phyloP scores from a whole-genome alignment of 2,888 invertebrate species.

The Halictus ligatus region DNA sequence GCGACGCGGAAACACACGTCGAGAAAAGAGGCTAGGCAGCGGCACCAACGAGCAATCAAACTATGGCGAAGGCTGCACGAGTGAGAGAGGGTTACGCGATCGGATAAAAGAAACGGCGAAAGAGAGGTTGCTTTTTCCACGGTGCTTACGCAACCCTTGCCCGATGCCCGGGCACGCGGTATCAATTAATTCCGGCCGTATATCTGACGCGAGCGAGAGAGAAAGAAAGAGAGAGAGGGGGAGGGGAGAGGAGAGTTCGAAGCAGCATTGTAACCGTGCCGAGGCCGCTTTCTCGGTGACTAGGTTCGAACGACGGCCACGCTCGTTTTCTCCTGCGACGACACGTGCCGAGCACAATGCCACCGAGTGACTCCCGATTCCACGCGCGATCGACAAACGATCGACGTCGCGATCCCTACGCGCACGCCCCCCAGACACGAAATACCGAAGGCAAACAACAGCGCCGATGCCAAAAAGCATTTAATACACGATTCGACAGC shows the following conservation, averaged over 20 bases:
- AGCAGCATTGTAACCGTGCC: slow-evolving; percentile 46
- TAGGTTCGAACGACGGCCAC: slow-evolving; percentile 60
- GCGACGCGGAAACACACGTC: slow-evolving; percentile 17
- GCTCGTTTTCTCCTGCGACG: slow-evolving; percentile 74
- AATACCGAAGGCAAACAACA: slow-evolving; percentile 83
- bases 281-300: slow-evolving; percentile 55
- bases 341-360: slow-evolving; percentile 83
- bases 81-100: neutral
- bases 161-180: slow-evolving; percentile 79
- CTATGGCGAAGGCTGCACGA: neutral
- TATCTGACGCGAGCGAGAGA: slow-evolving; percentile 42
- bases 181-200: slow-evolving; percentile 81
- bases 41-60: neutral
- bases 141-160: slow-evolving; percentile 81
- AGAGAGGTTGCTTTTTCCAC: slow-evolving; percentile 73
- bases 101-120: slow-evolving; percentile 9
- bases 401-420: slow-evolving; percentile 73
- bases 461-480: slow-evolving; percentile 79
- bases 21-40: neutral
- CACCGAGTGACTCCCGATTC: slow-evolving; percentile 79
- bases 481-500: slow-evolving; percentile 67
- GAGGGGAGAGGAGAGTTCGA: slow-evolving; percentile 16
- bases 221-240: slow-evolving; percentile 5
- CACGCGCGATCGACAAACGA: slow-evolving; percentile 80
- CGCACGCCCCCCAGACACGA: slow-evolving; percentile 68